Evolutionary conservation across 2,888 invertebrate genomes (phyloP), one percentile per base, ranked within the genome.

Genomic region (Ormyrus pomaceus): DNA sequence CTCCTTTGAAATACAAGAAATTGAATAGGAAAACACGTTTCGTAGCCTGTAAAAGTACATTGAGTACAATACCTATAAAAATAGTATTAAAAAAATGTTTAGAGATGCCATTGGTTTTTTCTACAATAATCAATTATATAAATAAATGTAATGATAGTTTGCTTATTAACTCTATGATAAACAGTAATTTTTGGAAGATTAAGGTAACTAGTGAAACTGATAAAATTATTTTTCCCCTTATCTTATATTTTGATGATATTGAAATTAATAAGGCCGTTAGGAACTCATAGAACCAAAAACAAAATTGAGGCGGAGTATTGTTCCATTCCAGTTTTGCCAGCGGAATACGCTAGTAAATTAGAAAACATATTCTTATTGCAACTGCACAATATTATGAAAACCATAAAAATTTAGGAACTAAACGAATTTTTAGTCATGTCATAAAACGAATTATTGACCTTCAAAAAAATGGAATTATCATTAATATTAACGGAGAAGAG

Each of bases 221-320:
- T 8, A 51, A 61, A 71, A 51, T 61, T 10, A 8, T 71, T 11
- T 51, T 71, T 0, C 71, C 71, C 0, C 0, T 71, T 7, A n/a
- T 53, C 6, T 6, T 71, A 1, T 71, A 71, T 45, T 50, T 50
- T 11, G 71, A 71, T 51, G 71, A 71, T 11, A 6, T 71, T 0
- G 71, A 71, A 48, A 53, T 71, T 0, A 71, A 71, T 9, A 71
- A 71, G 10, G 61, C 71, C 0, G 6, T 71, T 8, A n/a, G 71
- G 61, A 6, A 61, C 71, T 7, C 19, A 45, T 0, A 61, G 34
- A 61, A 34, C 45, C 0, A 61, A 34, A 34, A 71, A 71, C 45
- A 71, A 71, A 61, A 50, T 71, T 0, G 51, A 53, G 2, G 71
- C n/a, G 2, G 2, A 6, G 2, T 71, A 71, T 51, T 50, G 10